These are phyloP conservation scores for Trachops cirrhosus DNA, from an alignment of 2,797 vertebrate genomes.

Conservation along the genomic window DNA sequence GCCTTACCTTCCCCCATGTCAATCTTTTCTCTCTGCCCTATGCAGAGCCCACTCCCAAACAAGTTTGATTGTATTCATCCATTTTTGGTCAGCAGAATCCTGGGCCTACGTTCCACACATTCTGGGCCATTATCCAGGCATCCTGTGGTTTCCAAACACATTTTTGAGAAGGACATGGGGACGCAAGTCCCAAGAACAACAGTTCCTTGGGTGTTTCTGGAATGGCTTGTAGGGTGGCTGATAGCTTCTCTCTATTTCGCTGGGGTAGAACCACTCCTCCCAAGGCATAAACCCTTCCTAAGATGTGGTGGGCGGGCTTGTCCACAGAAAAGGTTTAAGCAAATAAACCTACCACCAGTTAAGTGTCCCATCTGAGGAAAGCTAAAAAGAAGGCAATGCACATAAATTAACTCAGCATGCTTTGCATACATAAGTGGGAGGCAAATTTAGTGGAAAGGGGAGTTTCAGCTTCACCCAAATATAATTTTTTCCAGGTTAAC, in stretches of 20 bases:
- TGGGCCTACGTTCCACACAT: conserved; percentile 46
- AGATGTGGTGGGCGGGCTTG: background rate
- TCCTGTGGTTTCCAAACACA: conserved; percentile 61
- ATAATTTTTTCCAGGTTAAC: background rate
- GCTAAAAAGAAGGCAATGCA: background rate
- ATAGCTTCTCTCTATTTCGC: background rate
- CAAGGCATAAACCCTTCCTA: background rate
- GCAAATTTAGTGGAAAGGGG: background rate
- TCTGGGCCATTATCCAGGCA: conserved; percentile 55
- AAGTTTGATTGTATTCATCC: background rate
- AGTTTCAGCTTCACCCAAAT: background rate
- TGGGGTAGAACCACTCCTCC: background rate
- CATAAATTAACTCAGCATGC: background rate
- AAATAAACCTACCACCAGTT: conserved; percentile 10
- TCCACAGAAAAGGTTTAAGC: background rate
- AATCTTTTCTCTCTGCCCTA: background rate
- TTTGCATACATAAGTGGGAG: background rate
- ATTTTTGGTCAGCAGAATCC: conserved; percentile 26
- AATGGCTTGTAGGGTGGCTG: background rate
- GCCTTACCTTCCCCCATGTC: background rate
- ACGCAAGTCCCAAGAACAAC: conserved; percentile 43
- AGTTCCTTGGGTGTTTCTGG: conserved; percentile 17
- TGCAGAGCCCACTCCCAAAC: background rate
- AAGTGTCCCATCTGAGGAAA: background rate
- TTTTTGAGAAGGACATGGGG: conserved; percentile 50